Conservation (phyloP, 2,797 vertebrate species). For the Sebastiscus albofasciatus region DNA sequence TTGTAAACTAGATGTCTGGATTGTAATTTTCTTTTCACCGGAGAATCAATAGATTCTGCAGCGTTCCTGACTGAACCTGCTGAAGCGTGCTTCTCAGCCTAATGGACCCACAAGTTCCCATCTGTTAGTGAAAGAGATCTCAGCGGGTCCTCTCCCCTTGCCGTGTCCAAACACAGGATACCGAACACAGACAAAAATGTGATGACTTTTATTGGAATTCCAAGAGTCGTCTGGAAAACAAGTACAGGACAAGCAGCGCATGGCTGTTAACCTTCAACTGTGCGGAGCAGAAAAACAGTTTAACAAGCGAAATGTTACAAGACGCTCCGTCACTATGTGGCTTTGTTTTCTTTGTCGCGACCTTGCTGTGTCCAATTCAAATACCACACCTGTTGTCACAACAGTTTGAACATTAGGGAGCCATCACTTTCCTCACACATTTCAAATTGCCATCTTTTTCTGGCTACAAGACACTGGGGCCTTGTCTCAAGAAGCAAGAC, state of each 20-base stretch:
- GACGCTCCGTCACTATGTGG: neutral
- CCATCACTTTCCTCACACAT: neutral
- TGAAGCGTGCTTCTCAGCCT: constrained; percentile 73
- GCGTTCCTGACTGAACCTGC: constrained; percentile 75
- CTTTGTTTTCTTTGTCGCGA: neutral
- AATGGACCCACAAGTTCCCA: constrained; percentile 82
- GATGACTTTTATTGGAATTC: constrained; percentile 75
- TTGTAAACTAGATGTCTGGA: constrained; percentile 76
- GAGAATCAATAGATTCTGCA: constrained; percentile 78
- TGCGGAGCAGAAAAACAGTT: constrained; percentile 23
- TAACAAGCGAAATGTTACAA: constrained; percentile 41
- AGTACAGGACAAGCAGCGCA: constrained; percentile 38
- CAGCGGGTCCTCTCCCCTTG: constrained; percentile 51
- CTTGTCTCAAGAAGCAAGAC: neutral
- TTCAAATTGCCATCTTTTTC: neutral
- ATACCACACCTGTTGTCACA: neutral
- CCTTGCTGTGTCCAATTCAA: constrained; percentile 8
- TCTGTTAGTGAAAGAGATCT: constrained; percentile 81
- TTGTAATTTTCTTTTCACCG: constrained; percentile 75
- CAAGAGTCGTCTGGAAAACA: constrained; percentile 61
- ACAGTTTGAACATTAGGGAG: neutral
- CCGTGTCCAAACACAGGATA: constrained; percentile 54
- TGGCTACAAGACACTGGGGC: neutral
- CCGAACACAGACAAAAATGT: constrained; percentile 52
- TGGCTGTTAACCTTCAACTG: constrained; percentile 44